Evolutionary conservation across 2,113 vertebrate genomes (phyloP), one percentile per base, ranked within the genome.

Genomic region (Abramis brama): DNA sequence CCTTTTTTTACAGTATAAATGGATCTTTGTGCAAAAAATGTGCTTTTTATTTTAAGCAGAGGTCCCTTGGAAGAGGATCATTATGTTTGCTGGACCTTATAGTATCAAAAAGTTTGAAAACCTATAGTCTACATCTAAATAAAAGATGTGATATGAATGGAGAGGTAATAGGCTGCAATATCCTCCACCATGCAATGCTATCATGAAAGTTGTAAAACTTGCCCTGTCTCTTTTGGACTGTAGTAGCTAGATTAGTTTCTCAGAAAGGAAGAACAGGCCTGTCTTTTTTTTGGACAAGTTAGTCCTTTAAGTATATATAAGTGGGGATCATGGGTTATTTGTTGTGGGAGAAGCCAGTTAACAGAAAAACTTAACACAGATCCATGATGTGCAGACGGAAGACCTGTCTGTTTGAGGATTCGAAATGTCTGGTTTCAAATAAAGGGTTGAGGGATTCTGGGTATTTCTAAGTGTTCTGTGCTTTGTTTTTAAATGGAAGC

Each of bases 401-500:
- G 57, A 33, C 2, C 36, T 8, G 5, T 39, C 78, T 57, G 23
- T 43, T 85, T 59, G 77, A 85, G 17, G 68, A 6, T 43, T 52
- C 17, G 21, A 79, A 52, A 80, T 57, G 12, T 64, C 66, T 64
- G 1, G 43, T 82, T 85, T 87, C 39, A 45, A 2, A 68, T 25
- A 9, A 30, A 68, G 13, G 77, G 7, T 75, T 45, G 43, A 74
- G 17, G 39, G 45, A 36, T 23, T 75, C 25, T 21, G 11, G 30
- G 71, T 59, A 80, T 12, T 33, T 52, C 68, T 39, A 36, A 83
- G 33, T 57, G 45, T 36, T 57, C 9, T 83, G 50, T 60, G 47
- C 70, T 74, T 78, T 81, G 60, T 77, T 36, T 78, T 82, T 86
- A 86, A 74, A 84, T 84, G 59, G 80, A 57, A 88, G 82, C 88